Base-by-base conservation (phyloP, 2,888 invertebrate genomes). In the Hyles lineata region DNA sequence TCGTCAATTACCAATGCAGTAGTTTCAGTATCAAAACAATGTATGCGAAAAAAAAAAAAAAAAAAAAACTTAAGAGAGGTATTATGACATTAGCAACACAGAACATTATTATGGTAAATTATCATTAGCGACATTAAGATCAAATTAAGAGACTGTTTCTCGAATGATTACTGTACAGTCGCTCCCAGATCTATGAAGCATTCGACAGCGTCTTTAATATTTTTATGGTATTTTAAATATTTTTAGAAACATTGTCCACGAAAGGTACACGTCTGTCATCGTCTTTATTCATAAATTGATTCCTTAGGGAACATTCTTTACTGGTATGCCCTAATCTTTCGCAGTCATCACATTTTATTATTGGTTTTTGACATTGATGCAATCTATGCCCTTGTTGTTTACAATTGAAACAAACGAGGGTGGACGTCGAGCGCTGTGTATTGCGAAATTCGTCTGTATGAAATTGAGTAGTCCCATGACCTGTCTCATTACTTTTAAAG, bases 401-500 rank as follows among this genome's bases (percentile, higher is more conserved):
- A 58, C 58, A 58, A 58, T 58, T 58, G 21, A 58, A 58, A 58
- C 58, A 58, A 58, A 58, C n/a, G 19, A 58, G 58, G n/a, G 19
- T 58, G 21, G 58, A 19, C 8, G n/a, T 58, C 8, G 8, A n/a
- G 21, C 58, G 58, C 19, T 21, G 21, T 8, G 1, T 21, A 21
- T 4, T 58, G n/a, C 58, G 58, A 21, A 21, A 21, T n/a, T n/a
- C n/a, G n/a, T 58, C 58, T 21, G 58, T n/a, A 19, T 58, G 58
- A 4, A 32, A 32, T 5, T 58, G 58, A 21, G n/a, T n/a, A 4
- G 21, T 1, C 21, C 58, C 7, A 58, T 58, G n/a, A 58, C n/a
- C n/a, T n/a, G n/a, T n/a, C n/a, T n/a, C n/a, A n/a, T n/a, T n/a
- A n/a, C n/a, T 58, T 58, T 2, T 58, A n/a, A 58, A n/a, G n/a